These are phyloP conservation scores for Pegoplata infirma DNA, from an alignment of 2,888 invertebrate genomes.

Conservation along the genomic window DNA sequence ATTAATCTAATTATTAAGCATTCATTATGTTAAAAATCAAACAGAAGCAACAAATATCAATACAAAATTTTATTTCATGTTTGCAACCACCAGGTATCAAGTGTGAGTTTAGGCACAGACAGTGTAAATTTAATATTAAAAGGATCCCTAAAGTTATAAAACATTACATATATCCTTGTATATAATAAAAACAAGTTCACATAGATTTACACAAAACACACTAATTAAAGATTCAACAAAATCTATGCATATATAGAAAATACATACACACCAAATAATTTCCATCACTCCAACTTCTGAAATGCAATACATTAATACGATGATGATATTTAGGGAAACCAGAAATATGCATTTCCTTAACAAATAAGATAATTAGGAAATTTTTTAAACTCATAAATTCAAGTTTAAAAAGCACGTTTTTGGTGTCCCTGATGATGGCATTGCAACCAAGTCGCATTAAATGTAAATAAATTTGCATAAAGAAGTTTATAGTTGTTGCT, in stretches of 20 bases:
- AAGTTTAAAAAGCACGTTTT: too few relatives aligned
- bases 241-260: too few relatives aligned
- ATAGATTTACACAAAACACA: neutral
- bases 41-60: constrained; percentile 9
- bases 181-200: neutral
- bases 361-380: too few relatives aligned
- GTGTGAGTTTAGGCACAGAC: neutral
- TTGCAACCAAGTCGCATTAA: neutral
- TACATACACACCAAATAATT: neutral
- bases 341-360: too few relatives aligned
- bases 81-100: neutral
- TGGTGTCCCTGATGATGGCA: too few relatives aligned
- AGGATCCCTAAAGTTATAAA: constrained; percentile 29
- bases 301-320: neutral
- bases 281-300: neutral
- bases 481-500: constrained; percentile 37
- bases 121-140: constrained; percentile 40
- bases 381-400: too few relatives aligned
- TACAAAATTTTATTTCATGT: neutral
- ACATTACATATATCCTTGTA: neutral
- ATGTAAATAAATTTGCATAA: constrained; percentile 53
- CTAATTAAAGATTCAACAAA: neutral
- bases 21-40: constrained; percentile 33
- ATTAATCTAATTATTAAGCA: constrained; percentile 35
- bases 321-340: too few relatives aligned